Evolutionary conservation across 2,888 invertebrate species (phyloP).

Genomic region (Drosophila parthenogenetica): DNA sequence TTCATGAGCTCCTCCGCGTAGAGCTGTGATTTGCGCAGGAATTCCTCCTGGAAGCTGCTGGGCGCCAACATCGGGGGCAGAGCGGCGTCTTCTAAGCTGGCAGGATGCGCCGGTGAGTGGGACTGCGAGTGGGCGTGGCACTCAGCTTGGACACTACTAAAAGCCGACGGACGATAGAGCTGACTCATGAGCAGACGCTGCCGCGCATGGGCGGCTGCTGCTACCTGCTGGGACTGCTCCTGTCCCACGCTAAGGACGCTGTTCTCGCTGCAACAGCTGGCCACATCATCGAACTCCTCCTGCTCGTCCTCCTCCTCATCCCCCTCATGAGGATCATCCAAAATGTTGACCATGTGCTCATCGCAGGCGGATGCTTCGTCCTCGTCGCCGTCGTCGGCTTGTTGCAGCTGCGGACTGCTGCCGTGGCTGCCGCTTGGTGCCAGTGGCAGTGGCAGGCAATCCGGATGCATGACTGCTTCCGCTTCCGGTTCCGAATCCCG

Average conservation of each 20-base stretch:
- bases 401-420: conserved; percentile 79
- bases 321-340: conserved; percentile 24
- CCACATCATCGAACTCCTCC: conserved; percentile 84
- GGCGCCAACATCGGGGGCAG: conserved; percentile 71
- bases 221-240: conserved; percentile 85
- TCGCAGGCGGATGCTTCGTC: conserved; percentile 51
- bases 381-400: conserved; percentile 49
- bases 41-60: conserved; percentile 83
- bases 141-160: conserved; percentile 51
- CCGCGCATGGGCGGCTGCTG: conserved; percentile 67
- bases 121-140: conserved; percentile 1
- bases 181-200: conserved; percentile 73
- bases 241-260: conserved; percentile 93
- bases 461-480: conserved; percentile 82
- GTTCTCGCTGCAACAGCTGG: conserved; percentile 91
- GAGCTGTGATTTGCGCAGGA: conserved; percentile 84
- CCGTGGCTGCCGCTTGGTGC: conserved; percentile 67
- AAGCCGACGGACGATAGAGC: conserved; percentile 69
- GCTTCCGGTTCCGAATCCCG: conserved; percentile 14
- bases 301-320: conserved; percentile 49
- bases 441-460: conserved; percentile 81
- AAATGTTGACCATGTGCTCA: conserved; percentile 61
- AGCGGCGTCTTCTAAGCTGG: conserved; percentile 28
- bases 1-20: conserved; percentile 85
- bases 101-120: not conserved